Evolutionary conservation across 2,113 vertebrate species (phyloP).

Genomic region (Saccopteryx leptura): DNA sequence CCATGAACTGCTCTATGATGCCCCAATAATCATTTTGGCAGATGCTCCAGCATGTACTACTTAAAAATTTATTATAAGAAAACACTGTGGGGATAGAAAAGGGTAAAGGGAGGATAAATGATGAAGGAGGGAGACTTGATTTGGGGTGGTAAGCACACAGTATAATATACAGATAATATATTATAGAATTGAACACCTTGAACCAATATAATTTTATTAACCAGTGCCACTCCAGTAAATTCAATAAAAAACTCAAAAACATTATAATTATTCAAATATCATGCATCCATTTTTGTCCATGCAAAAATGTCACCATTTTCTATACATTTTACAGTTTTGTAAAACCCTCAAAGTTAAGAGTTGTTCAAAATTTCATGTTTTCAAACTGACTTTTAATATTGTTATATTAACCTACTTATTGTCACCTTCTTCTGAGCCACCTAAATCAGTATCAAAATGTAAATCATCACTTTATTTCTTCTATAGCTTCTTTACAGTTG

Average conservation of each 20-base stretch:
- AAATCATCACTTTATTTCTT: conserved; percentile 82
- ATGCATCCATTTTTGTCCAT: neutral
- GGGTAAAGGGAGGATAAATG: too few relatives aligned
- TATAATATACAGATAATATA: too few relatives aligned
- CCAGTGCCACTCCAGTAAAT: too few relatives aligned
- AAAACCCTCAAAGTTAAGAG: neutral
- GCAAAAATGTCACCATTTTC: neutral
- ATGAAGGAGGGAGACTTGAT: too few relatives aligned
- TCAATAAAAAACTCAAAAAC: neutral
- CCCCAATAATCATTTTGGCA: neutral
- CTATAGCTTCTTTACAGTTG: neutral
- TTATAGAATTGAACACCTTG: too few relatives aligned
- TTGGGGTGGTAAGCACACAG: too few relatives aligned
- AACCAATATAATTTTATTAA: too few relatives aligned
- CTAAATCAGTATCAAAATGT: conserved; percentile 79
- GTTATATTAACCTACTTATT: conserved; percentile 45
- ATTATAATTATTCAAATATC: conserved; percentile 1
- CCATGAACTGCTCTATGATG: neutral
- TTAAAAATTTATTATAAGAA: conserved; percentile 16
- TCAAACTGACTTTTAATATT: conserved; percentile 61
- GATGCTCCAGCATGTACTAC: neutral
- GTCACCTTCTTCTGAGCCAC: conserved; percentile 69
- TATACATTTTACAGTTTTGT: neutral
- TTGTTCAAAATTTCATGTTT: conserved; percentile 52
- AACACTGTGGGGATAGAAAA: neutral